Conservation (phyloP, 1,140 invertebrate species). For the Anthonomus grandis region DNA sequence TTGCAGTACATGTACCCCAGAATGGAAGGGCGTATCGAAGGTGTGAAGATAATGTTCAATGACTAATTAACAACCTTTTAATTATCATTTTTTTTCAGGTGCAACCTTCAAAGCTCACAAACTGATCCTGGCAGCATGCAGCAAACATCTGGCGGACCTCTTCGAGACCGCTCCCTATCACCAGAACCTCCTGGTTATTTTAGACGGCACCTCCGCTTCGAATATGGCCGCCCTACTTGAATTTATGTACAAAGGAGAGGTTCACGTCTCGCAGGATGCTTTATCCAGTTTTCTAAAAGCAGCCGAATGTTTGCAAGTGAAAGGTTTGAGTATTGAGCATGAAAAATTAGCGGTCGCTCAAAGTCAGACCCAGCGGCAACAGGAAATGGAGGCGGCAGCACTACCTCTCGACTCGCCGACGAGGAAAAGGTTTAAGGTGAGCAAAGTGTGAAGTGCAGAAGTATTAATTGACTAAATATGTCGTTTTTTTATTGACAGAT, state of each 20-base stretch:
- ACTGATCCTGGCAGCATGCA: conserved; percentile 87
- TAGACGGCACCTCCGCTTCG: conserved; percentile 81
- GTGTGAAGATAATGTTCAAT: no score
- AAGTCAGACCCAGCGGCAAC: conserved; percentile 51
- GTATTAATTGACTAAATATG: neutral
- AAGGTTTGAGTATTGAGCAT: conserved; percentile 74
- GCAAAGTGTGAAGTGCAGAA: neutral
- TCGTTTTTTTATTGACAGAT: conserved; percentile 33
- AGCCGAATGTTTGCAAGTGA: conserved; percentile 83
- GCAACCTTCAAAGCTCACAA: conserved; percentile 84
- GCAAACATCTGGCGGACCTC: conserved; percentile 88
- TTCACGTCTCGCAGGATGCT: conserved; percentile 85
- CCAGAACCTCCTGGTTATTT: conserved; percentile 78
- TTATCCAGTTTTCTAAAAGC: conserved; percentile 86
- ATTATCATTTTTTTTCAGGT: conserved; percentile 60
- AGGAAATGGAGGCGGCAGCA: conserved; percentile 17
- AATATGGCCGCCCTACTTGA: conserved; percentile 87
- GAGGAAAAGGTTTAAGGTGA: conserved; percentile 30
- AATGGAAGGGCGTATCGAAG: no score
- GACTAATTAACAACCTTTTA: neutral
- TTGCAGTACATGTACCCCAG: no score
- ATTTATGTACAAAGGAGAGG: conserved; percentile 92
- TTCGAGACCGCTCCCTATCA: conserved; percentile 83
- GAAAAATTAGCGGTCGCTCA: conserved; percentile 69
- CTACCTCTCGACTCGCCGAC: conserved; percentile 34